Evolutionary conservation across 2,888 invertebrate genomes (phyloP).

Genomic region (Andricus quercusramuli): DNA sequence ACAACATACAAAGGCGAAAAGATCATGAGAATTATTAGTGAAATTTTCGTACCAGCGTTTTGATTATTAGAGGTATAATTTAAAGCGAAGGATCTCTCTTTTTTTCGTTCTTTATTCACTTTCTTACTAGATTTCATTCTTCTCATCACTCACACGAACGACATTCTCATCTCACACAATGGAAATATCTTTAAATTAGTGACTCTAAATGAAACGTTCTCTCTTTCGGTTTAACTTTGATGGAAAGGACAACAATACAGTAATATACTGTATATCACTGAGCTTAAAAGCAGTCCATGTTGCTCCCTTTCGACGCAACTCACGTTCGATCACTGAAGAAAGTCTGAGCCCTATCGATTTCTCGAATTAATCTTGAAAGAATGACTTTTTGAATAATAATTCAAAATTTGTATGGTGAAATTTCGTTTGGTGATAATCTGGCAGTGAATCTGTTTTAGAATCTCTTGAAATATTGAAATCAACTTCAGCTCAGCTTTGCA

Average conservation of each 20-base stretch:
- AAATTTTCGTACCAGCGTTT: neutral
- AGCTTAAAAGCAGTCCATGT: neutral
- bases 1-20: constrained; percentile 12
- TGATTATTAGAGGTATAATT: constrained; percentile 12
- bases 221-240: neutral
- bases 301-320: neutral
- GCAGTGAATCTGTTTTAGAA: neutral
- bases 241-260: constrained; percentile 13
- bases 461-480: neutral
- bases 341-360: neutral
- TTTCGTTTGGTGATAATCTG: neutral
- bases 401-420: neutral
- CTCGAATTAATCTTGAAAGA: neutral
- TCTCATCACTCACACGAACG: constrained; percentile 7
- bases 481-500: neutral
- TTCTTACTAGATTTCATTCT: constrained; percentile 2
- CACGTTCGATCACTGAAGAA: constrained; percentile 3
- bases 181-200: constrained; percentile 34
- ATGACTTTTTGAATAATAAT: neutral
- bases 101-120: neutral
- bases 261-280: constrained; percentile 34
- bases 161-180: constrained; percentile 25
- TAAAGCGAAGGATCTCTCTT: constrained; percentile 5
- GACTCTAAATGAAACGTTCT: constrained; percentile 14
- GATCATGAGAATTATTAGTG: neutral